Evolutionary conservation across 2,113 vertebrate species (phyloP).

Genomic region (Marcusenius ussheri): DNA sequence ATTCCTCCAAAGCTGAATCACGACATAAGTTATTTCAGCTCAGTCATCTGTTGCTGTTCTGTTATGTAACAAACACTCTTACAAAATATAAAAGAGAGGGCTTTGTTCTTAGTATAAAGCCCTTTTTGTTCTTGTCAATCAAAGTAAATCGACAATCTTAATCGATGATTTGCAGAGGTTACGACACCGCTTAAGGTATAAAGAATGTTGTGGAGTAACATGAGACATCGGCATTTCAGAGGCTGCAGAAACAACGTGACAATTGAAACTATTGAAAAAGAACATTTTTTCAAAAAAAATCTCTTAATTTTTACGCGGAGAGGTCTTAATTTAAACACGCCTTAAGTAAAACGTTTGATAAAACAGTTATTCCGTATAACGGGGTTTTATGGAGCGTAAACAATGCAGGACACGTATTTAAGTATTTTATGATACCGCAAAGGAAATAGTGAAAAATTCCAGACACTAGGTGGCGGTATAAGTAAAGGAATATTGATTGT

Average conservation of each 20-base stretch:
- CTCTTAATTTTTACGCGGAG: neutral
- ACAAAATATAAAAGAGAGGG: neutral
- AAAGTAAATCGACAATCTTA: neutral
- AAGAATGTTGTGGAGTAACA: neutral
- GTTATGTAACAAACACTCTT: neutral
- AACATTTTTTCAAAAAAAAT: neutral
- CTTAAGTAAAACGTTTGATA: neutral
- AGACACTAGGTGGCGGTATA: conserved; percentile 4
- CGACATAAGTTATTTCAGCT: conserved; percentile 9
- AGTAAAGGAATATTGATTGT: neutral
- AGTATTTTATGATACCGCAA: neutral
- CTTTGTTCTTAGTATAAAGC: neutral
- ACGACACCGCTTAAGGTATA: neutral
- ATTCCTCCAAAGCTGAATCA: conserved; percentile 21
- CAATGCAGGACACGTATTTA: neutral
- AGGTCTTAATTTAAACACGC: neutral
- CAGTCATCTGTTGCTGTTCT: neutral
- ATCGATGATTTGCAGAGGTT: neutral
- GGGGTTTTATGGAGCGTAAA: neutral
- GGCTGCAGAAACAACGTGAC: neutral
- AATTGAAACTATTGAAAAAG: neutral
- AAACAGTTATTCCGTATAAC: neutral
- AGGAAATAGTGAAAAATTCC: neutral
- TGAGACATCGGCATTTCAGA: neutral
- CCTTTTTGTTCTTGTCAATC: neutral